Evolutionary conservation across 1,140 invertebrate species (phyloP), one percentile per base, ranked within the genome.

Genomic region (Drosophila burlai): DNA sequence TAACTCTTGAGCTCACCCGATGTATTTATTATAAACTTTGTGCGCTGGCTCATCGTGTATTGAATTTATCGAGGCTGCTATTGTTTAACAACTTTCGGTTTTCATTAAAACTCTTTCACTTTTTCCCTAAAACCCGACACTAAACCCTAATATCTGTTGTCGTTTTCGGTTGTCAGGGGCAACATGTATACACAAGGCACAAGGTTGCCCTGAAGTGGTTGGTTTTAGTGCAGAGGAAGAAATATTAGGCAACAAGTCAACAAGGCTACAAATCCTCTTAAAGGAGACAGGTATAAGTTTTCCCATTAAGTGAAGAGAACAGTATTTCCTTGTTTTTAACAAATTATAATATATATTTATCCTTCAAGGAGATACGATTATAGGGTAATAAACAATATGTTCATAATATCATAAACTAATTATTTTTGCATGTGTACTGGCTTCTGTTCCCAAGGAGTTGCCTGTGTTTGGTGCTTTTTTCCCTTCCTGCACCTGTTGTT

Each of bases 21-120:
- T 11, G 85, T 89, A 69, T 89, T 89, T 76, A 89, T 82, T 47
- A 89, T 89, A 29, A 89, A 89, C 61, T 89, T 89, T 4, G 81
- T 69, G 26, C 85, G 85, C 62, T 89, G 86, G 74, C 52, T 89
- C 85, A 89, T 89, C 18, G 49, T 85, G 24, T n/a, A 18, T 50
- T 58, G 18, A 21, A 10, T 61, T 45, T 61, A 52, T 26, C 4
- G 18, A 38, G 15, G n/a, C 31, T 42, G n/a, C 29, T 24, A 29
- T 42, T 43, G 46, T 18, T 46, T 9, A 18, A 36, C 54, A 49
- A 74, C 72, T 47, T 84, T 86, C 83, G 57, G 55, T 85, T 85
- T 85, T 71, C 45, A 90, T 52, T 62, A 60, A 49, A 65, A 55
- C 64, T 77, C 63, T 87, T 81, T 87, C 80, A 76, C 72, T 83